These are phyloP conservation scores for Caligus rogercresseyi DNA, from an alignment of 1,140 invertebrate species.

Conservation along the genomic window DNA sequence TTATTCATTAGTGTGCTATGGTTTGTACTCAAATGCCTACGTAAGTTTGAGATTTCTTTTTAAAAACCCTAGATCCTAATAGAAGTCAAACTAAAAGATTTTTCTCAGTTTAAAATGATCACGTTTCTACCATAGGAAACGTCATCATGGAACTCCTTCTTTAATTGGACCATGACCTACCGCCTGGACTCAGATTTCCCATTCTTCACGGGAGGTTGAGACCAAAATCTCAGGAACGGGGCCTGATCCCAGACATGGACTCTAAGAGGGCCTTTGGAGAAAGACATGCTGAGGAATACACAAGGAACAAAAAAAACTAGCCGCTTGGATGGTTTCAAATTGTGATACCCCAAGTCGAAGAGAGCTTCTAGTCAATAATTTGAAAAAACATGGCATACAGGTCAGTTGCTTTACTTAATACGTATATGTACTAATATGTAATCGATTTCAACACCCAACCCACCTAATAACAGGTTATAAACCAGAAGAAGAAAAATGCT, in stretches of 20 bases:
- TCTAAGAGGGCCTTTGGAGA: neutral
- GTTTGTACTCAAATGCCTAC: no score
- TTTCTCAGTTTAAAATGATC: no score
- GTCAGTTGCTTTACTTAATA: no score
- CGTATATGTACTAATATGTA: no score
- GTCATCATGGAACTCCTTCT: slow-evolving; percentile 25
- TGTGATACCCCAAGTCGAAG: slow-evolving; percentile 31
- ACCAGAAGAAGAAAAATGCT: no score
- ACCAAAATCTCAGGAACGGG: neutral
- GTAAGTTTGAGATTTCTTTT: no score
- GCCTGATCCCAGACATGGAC: neutral
- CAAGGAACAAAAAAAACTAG: slow-evolving; percentile 21
- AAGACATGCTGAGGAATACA: slow-evolving; percentile 1
- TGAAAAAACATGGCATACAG: slow-evolving; percentile 27
- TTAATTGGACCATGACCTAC: slow-evolving; percentile 45
- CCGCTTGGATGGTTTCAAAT: slow-evolving; percentile 36
- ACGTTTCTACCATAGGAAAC: neutral
- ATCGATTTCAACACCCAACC: no score
- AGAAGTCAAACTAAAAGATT: no score
- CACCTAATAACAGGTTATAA: no score
- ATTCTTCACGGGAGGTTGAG: slow-evolving; percentile 30
- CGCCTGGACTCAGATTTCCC: slow-evolving; percentile 36
- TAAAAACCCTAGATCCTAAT: no score
- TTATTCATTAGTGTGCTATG: no score
- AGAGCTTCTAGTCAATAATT: slow-evolving; percentile 30